These are phyloP conservation scores for Asteroscopus sphinx DNA, from an alignment of 2,888 invertebrate species.

Conservation along the genomic window DNA sequence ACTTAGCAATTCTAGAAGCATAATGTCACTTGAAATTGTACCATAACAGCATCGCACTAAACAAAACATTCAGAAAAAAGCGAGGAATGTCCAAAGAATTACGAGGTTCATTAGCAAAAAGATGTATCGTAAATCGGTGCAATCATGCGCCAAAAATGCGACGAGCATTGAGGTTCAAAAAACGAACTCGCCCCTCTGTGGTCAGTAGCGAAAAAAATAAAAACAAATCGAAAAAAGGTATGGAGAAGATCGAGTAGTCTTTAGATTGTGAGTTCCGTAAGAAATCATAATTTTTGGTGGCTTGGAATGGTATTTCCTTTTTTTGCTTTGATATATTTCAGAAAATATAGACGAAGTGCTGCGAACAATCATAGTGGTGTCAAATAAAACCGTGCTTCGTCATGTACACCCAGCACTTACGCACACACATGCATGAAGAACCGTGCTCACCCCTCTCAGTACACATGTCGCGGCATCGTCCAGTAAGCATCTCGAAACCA, in stretches of 20 bases:
- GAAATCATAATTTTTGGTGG: not conserved
- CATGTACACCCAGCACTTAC: too few relatives aligned
- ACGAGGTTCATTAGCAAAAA: constrained; percentile 82
- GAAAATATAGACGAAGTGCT: too few relatives aligned
- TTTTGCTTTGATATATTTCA: too few relatives aligned
- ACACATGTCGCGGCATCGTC: too few relatives aligned
- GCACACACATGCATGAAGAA: too few relatives aligned
- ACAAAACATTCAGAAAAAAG: constrained; percentile 35
- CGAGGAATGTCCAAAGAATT: constrained; percentile 60
- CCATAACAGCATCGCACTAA: constrained; percentile 19
- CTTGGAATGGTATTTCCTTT: too few relatives aligned
- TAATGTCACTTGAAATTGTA: not conserved
- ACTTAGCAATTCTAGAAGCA: too few relatives aligned
- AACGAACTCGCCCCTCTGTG: constrained; percentile 67
- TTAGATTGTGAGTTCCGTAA: constrained; percentile 42
- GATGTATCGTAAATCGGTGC: constrained; percentile 80
- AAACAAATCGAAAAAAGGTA: constrained; percentile 62
- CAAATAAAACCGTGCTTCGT: too few relatives aligned
- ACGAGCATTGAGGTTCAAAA: constrained; percentile 76
- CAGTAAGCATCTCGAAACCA: too few relatives aligned
- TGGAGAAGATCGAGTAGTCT: constrained; percentile 36
- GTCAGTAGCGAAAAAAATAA: constrained; percentile 65
- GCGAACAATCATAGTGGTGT: too few relatives aligned
- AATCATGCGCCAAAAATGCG: constrained; percentile 80
- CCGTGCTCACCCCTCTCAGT: too few relatives aligned